Evolutionary conservation across 2,888 invertebrate species (phyloP).

Genomic region (Stenolophus ochropezus): DNA sequence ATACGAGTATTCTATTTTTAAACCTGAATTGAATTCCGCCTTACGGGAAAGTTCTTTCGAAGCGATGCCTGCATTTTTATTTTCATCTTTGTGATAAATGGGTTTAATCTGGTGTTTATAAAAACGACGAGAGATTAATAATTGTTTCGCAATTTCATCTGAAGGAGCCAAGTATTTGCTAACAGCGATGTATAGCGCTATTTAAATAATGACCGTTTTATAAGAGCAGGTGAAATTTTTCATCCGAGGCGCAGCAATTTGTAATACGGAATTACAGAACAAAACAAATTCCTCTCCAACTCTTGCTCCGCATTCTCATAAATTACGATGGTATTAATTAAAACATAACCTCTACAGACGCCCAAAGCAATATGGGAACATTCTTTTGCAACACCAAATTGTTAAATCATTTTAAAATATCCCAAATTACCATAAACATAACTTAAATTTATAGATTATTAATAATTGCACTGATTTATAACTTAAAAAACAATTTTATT

Average conservation of each 20-base stretch:
- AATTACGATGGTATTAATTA: conserved; percentile 53
- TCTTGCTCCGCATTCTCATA: conserved; percentile 36
- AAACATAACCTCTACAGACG: conserved; percentile 17
- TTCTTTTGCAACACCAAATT: background rate
- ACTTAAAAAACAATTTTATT: no score
- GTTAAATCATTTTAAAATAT: no score
- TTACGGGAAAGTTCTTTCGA: background rate
- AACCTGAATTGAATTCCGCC: background rate
- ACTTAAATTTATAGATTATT: no score
- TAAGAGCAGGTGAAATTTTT: conserved; percentile 52
- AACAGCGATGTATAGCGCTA: conserved; percentile 34
- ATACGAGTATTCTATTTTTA: background rate
- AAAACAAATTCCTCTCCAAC: conserved; percentile 33
- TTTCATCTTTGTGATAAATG: conserved; percentile 7
- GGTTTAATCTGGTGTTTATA: conserved; percentile 1
- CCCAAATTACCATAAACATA: no score
- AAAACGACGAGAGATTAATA: conserved; percentile 19
- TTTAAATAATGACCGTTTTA: conserved; percentile 48
- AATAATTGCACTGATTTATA: no score
- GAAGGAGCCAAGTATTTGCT: conserved; percentile 28
- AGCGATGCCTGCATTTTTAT: background rate
- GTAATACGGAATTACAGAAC: conserved; percentile 45
- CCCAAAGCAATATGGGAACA: background rate
- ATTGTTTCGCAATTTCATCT: conserved; percentile 26
- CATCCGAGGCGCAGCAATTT: conserved; percentile 41